Percentiles rank a stretch among this genome's conserved stretches.
phyloP scores from a whole-genome alignment of 2,113 vertebrate species.

The Dendrocopos noguchii region DNA sequence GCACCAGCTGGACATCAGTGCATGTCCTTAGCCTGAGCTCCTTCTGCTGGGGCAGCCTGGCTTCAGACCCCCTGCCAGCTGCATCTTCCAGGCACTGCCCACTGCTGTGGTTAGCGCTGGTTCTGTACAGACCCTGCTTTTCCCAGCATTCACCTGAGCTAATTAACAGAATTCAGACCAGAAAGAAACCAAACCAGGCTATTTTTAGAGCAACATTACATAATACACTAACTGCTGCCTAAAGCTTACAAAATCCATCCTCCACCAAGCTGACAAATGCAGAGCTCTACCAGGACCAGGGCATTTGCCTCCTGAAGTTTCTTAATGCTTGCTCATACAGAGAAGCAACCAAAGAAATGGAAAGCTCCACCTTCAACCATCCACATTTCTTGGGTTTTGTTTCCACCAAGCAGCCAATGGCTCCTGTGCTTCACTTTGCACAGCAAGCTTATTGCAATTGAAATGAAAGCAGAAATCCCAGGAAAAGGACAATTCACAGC shows the following conservation, averaged over 20 bases:
- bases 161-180: constrained; percentile 5
- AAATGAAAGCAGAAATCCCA: background rate
- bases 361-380: background rate
- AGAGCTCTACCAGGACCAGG: background rate
- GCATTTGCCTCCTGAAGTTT: background rate
- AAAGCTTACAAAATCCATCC: constrained; percentile 39
- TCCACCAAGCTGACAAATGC: background rate
- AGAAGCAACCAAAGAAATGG: background rate
- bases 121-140: background rate
- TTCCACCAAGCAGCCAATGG: background rate
- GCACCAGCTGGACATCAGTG: background rate
- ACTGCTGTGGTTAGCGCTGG: background rate
- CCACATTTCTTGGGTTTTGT: background rate
- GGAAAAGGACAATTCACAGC: rapidly evolving
- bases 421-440: background rate
- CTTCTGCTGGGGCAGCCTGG: background rate
- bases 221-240: constrained; percentile 6
- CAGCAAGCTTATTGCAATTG: background rate
- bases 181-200: background rate
- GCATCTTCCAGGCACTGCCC: background rate
- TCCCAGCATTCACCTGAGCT: background rate
- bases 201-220: constrained; percentile 49
- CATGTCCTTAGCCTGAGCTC: background rate
- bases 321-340: background rate
- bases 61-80: background rate